Evolutionary conservation across 1,140 invertebrate genomes (phyloP), one percentile per base, ranked within the genome.

Genomic region (Papilio glaucus): DNA sequence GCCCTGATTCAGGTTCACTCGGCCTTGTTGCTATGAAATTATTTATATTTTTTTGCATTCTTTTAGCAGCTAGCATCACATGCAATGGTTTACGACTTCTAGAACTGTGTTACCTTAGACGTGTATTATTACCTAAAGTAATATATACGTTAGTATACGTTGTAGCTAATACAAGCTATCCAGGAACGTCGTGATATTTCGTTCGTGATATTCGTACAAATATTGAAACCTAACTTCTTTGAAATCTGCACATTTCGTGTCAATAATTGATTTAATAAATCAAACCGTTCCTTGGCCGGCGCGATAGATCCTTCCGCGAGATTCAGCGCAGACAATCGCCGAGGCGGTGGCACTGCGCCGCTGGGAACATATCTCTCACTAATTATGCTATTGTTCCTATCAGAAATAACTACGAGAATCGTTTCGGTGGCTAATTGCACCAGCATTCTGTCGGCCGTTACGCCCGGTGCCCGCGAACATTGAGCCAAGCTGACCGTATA

Each of bases 401-500:
- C 26, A 61, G 49, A 73, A 82, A 83, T 80, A 83, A 71, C 72
- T 57, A 76, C 70, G 57, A 60, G 73, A 53, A 74, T 75, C 77
- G 81, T 85, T 85, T 86, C 72, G 81, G 80, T 63, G 57, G 70
- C 57, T 88, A 86, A 88, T 85, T 83, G 82, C 79, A 81, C 76
- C 82, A 80, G 80, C 72, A 82, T 86, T 89, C 85, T 86, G 73
- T 74, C 70, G 79, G 74, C 79, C 72, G 74, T 70, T 74, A 26
- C 75, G 72, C 77, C 88, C 82, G 87, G 86, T 89, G 81, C 77
- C 71, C 73, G 70, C 72, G 82, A 82, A 85, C 83, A 86, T 79
- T 77, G 62, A 18, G 42, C 42, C 42, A 7, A 53, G 9, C 49
- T 21, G 10, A 24, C 8, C 18, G 15, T 45, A 45, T 45, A 72